phyloP scores from a whole-genome alignment of 2,888 invertebrate genomes.

The Electrophaes corylata region DNA sequence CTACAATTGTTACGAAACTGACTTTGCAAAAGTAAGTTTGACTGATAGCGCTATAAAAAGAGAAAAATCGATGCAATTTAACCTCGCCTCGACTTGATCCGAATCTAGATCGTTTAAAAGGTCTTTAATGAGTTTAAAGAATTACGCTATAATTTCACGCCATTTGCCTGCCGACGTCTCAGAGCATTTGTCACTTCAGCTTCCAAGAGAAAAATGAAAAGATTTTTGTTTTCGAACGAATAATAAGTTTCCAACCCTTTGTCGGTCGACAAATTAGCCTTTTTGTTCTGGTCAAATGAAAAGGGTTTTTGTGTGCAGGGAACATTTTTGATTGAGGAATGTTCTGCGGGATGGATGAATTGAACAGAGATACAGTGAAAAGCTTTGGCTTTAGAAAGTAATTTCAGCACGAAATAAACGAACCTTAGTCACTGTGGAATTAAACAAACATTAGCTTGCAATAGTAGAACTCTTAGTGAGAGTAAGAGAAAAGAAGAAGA shows the following conservation, averaged over 20 bases:
- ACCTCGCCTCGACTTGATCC: neutral
- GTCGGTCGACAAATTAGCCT: conserved; percentile 60
- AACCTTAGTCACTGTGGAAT: neutral
- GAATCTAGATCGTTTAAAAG: conserved; percentile 8
- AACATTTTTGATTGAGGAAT: conserved; percentile 21
- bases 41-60: neutral
- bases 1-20: too few species aligned
- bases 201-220: conserved; percentile 26
- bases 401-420: neutral
- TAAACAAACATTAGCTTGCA: neutral
- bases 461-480: too few species aligned
- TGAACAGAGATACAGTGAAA: conserved; percentile 3
- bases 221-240: conserved; percentile 34
- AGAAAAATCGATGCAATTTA: neutral
- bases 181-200: conserved; percentile 25
- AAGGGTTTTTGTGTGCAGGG: conserved; percentile 46
- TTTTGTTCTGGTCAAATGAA: conserved; percentile 55
- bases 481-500: too few species aligned
- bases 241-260: conserved; percentile 43
- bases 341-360: conserved; percentile 5
- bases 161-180: conserved; percentile 30
- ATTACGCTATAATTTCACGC: conserved; percentile 55
- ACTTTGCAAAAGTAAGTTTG: too few species aligned
- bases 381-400: neutral
- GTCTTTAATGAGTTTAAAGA: conserved; percentile 39